Conservation (phyloP, 2,797 vertebrate species). For the Micrastur ruficollis region DNA sequence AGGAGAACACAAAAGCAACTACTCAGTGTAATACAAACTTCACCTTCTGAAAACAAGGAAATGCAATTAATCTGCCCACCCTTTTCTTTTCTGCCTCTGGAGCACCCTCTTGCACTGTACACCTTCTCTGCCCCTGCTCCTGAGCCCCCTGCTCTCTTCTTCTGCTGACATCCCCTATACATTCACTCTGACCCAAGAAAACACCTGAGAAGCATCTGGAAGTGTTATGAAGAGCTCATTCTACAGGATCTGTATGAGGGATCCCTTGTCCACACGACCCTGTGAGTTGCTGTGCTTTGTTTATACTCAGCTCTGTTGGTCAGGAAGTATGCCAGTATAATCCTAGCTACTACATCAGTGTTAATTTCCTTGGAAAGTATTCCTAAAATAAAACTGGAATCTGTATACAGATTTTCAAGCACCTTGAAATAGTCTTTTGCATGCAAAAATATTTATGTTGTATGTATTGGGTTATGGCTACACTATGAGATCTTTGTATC, state of each 20-base stretch:
- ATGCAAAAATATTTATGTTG: not conserved
- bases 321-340: not conserved
- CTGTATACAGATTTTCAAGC: not conserved
- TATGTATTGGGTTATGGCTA: not conserved
- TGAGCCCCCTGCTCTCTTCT: not conserved
- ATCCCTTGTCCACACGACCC: not conserved
- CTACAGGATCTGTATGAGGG: not conserved
- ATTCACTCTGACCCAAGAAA: not conserved
- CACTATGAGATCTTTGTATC: not conserved
- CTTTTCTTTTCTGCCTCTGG: not conserved
- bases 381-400: not conserved
- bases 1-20: not conserved
- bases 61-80: not conserved
- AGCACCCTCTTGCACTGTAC: not conserved
- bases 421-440: not conserved
- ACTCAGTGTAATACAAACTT: not conserved
- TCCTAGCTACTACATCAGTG: not conserved
- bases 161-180: not conserved
- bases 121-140: not conserved
- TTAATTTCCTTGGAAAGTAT: not conserved
- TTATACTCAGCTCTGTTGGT: not conserved
- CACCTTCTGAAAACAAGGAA: not conserved
- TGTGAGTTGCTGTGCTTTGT: not conserved
- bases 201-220: not conserved
- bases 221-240: not conserved